phyloP scores from a whole-genome alignment of 2,797 vertebrate genomes.

The Peromyscus attwateri region DNA sequence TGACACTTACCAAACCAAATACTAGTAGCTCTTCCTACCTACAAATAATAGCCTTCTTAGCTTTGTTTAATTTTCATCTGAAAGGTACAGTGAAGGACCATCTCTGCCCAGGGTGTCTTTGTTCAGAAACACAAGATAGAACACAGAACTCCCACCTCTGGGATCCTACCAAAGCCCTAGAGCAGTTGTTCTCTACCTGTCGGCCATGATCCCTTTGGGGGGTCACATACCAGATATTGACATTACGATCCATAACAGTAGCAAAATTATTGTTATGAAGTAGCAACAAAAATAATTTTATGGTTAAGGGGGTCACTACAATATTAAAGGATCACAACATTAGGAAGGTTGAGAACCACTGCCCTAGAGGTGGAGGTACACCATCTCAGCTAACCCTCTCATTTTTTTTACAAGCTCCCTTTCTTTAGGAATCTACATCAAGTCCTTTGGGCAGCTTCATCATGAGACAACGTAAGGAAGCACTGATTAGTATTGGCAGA shows the following conservation, averaged over 20 bases:
- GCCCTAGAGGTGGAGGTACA: background rate
- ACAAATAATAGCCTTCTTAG: slow-evolving; percentile 6
- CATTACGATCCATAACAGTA: background rate
- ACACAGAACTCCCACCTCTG: background rate
- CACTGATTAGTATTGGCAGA: background rate
- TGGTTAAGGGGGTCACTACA: background rate
- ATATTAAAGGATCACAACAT: background rate
- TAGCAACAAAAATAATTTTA: background rate
- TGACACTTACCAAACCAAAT: background rate
- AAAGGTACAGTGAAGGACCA: background rate
- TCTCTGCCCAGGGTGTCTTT: background rate
- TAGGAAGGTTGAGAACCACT: background rate
- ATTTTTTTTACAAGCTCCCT: background rate
- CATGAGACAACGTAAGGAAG: background rate
- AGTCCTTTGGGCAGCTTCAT: slow-evolving; percentile 18
- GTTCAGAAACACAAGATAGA: background rate
- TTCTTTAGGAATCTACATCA: slow-evolving; percentile 23
- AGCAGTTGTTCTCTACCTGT: background rate
- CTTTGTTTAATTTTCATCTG: slow-evolving; percentile 2
- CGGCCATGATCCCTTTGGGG: background rate
- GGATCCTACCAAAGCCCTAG: background rate
- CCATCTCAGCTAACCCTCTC: background rate
- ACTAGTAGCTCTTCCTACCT: background rate
- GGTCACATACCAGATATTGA: background rate
- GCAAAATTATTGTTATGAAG: background rate